Evolutionary conservation across 2,888 invertebrate genomes (phyloP), one percentile per base, ranked within the genome.

Genomic region (Mayetiola destructor): DNA sequence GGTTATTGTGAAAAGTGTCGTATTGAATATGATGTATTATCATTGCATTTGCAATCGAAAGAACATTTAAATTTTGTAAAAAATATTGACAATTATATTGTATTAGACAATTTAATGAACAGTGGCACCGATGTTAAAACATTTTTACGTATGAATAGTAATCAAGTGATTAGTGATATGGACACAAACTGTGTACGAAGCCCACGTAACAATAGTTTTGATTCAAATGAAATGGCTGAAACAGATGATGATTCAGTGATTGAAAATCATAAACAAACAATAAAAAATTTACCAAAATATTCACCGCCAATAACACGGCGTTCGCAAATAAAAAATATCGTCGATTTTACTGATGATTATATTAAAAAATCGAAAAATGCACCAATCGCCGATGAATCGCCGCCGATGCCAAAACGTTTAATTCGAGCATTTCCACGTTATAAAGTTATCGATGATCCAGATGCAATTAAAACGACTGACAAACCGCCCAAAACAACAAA

Each of bases 1-100:
- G 88, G 88, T 18, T 87, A 84, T 66, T 88, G 87, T 73, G 86
- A 88, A 73, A 83, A 88, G 69, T 88, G 88, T 70, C 84, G 83
- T 66, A 73, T 80, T 55, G 84, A 85, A 64, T 88, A 85, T 69
- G 77, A 76, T 59, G 82, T 81, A 65, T 74, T 85, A 14, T 77
- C 79, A 16, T 76, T 82, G 61, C 88, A 88, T 66, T 73, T 86
- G 20, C 80, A 82, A 61, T 84, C 84, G 30, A 82, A 84, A 63
- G 80, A 82, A 64, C 88, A 88, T 71, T 72, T 81, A 57, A 80
- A 80, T 61, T 84, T 85, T 69, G 82, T 84, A 32, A 79, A 80
- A 57, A 84, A 88, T 68, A 80, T 82, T 64, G 77, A 78, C 61
- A 86, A 87, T 70, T 88, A 84, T 70, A 74, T 85, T 37, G 80